Base-by-base conservation (phyloP, 2,888 invertebrate species). In the Tiliacea aurago region DNA sequence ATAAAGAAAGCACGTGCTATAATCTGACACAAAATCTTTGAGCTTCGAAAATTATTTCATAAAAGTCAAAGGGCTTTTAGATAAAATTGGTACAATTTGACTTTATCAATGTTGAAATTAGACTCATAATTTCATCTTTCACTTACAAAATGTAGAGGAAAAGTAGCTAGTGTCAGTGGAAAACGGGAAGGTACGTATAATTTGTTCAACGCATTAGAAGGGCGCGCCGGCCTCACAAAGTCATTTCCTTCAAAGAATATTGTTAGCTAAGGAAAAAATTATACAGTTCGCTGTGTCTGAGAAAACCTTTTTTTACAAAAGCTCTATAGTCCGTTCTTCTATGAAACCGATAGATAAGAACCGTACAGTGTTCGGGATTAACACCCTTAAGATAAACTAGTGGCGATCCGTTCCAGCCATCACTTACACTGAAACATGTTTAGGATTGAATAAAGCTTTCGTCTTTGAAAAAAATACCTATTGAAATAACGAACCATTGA, bases 371-470 rank as follows among this genome's bases (percentile, higher is more conserved):
- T 87, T 86, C 76, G 80, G 87, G 88, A 91, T 91, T 91, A 91
- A 90, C 88, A 87, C 87, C 83, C 88, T 78, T 82, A 88, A 89
- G 87, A 90, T 90, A 91, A 91, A 91, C 81, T 86, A 87, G 80
- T 85, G 80, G 80, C 82, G 77, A 84, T 87, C 86, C 86, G 80
- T 78, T 82, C 86, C 84, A 83, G 81, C 88, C 85, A 90, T 90
- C 88, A 87, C 84, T 84, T 78, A 82, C 77, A 78, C 76, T 85
- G 83, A 89, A 90, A 88, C 85, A 88, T 88, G 83, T 88, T 87
- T 83, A 83, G 83, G 84, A 89, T 87, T 84, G 89, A 88, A 90
- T 85, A 90, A 90, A 87, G 83, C 77, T 18, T 82, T 73, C 33
- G 76, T 86, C 81, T 88, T 86, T 87, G 84, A 85, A 87, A 90